These are phyloP conservation scores for Papilio protenor DNA, from an alignment of 2,888 invertebrate genomes.

Conservation along the genomic window DNA sequence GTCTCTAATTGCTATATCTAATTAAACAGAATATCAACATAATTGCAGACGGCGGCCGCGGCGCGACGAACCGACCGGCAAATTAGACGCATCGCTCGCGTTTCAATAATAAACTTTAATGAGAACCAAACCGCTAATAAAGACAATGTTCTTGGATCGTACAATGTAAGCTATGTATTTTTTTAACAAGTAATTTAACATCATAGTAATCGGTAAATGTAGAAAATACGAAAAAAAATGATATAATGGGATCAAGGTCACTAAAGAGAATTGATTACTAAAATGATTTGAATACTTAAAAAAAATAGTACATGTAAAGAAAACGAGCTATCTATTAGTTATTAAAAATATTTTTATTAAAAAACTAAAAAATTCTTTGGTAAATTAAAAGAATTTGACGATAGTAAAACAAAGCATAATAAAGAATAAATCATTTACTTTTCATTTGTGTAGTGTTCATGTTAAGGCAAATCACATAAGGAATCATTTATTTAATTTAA, in stretches of 20 bases:
- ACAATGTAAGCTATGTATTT: slow-evolving; percentile 15
- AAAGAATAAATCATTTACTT: slow-evolving; percentile 13
- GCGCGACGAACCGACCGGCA: slow-evolving; percentile 46
- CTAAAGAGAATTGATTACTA: background rate
- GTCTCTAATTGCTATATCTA: slow-evolving; percentile 69
- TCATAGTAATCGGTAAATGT: background rate
- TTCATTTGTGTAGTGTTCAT: slow-evolving; percentile 14
- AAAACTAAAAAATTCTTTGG: too few species aligned
- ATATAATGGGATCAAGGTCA: background rate
- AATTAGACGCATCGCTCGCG: slow-evolving; percentile 49
- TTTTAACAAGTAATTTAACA: background rate
- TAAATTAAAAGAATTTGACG: background rate
- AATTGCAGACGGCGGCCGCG: slow-evolving; percentile 48
- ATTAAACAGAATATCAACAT: slow-evolving; percentile 72
- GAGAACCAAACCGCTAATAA: slow-evolving; percentile 23
- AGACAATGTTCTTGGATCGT: slow-evolving; percentile 6
- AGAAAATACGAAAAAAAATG: background rate
- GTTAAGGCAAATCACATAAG: slow-evolving; percentile 4
- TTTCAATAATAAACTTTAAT: slow-evolving; percentile 34
- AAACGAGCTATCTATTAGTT: too few species aligned
- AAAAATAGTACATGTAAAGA: too few species aligned
- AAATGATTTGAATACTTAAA: background rate
- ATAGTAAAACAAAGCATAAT: slow-evolving; percentile 8
- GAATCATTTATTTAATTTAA: slow-evolving; percentile 1
- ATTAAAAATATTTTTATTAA: too few species aligned